These are phyloP conservation scores for Pogonognathellus flavescens DNA, from an alignment of 1,140 invertebrate genomes.

Conservation along the genomic window DNA sequence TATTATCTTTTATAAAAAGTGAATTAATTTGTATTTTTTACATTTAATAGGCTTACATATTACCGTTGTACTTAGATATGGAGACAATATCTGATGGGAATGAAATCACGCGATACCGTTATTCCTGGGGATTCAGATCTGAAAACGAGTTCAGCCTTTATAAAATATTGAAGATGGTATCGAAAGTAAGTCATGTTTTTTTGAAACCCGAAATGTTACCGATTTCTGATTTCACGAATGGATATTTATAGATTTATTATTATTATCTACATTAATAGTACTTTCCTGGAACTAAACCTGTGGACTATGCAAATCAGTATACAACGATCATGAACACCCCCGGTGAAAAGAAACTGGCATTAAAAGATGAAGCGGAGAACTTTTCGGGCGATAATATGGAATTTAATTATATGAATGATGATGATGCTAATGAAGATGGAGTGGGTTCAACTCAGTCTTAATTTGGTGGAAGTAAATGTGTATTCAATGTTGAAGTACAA, in stretches of 20 bases:
- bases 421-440: not conserved
- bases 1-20: too few relatives aligned
- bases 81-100: not conserved
- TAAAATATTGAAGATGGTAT: not conserved
- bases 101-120: not conserved
- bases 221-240: not conserved
- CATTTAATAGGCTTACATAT: not conserved
- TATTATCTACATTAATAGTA: not conserved
- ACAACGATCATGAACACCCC: not conserved
- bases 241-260: too few relatives aligned
- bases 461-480: too few relatives aligned
- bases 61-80: not conserved
- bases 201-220: not conserved
- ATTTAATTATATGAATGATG: too few relatives aligned
- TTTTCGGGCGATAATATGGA: too few relatives aligned
- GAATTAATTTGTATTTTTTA: not conserved
- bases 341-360: not conserved
- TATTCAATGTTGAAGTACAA: too few relatives aligned
- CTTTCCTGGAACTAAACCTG: not conserved
- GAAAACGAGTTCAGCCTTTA: not conserved
- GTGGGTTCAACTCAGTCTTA: not conserved
- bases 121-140: not conserved
- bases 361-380: not conserved
- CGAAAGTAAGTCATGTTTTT: not conserved
- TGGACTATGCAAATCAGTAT: not conserved